A percentile compares a stretch with the other conserved stretches of the same genome.
Conservation (phyloP, 2,113 vertebrate genomes). For the Menidia beryllina region DNA sequence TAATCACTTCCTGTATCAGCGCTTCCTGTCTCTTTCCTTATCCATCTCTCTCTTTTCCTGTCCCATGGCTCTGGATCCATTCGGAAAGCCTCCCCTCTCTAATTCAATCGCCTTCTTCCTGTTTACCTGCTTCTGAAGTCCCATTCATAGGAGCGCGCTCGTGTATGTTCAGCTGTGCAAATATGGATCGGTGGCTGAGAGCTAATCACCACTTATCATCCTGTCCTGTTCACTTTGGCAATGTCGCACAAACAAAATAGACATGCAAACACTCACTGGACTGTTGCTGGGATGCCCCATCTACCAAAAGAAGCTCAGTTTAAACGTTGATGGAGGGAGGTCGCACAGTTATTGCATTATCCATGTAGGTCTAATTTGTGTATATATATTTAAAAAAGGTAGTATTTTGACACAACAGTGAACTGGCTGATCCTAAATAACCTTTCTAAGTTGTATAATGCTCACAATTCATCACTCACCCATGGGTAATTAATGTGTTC, state of each 20-base stretch:
- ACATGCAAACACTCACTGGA: not conserved
- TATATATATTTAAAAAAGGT: too few relatives aligned
- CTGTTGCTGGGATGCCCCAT: not conserved
- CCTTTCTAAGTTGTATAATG: too few relatives aligned
- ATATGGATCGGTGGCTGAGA: constrained; percentile 53
- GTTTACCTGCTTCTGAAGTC: constrained; percentile 63
- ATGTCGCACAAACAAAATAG: not conserved
- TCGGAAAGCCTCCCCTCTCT: constrained; percentile 48
- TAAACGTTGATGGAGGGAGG: too few relatives aligned
- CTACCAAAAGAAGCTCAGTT: too few relatives aligned
- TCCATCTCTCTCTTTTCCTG: constrained; percentile 21
- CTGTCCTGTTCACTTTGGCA: constrained; percentile 40
- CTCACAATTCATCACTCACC: too few relatives aligned
- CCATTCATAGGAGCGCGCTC: constrained; percentile 14
- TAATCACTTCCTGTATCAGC: constrained; percentile 40
- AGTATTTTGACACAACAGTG: too few relatives aligned
- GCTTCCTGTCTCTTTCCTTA: constrained; percentile 41
- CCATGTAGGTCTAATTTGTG: too few relatives aligned
- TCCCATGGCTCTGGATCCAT: constrained; percentile 25
- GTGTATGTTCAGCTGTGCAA: constrained; percentile 64
- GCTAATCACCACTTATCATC: constrained; percentile 63
- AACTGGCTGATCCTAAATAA: too few relatives aligned
- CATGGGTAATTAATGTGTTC: too few relatives aligned
- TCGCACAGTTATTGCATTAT: too few relatives aligned
- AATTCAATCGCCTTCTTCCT: constrained; percentile 69